Base-by-base conservation (phyloP, 2,888 invertebrate genomes). In the Anoplius nigerrimus region DNA sequence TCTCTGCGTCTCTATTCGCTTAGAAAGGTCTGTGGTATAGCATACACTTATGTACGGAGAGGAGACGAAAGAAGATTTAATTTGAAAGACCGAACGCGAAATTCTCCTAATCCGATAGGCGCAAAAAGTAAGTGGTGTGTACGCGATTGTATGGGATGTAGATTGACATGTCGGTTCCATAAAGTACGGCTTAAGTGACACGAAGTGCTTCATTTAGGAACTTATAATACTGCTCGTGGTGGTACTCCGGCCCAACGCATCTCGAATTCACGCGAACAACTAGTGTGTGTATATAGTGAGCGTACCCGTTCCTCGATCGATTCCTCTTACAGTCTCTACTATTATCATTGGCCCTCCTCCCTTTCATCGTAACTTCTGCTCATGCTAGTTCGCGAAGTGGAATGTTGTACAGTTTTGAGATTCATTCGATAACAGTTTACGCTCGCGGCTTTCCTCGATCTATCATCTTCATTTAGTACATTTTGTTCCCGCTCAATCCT, bases 161-260 rank as follows among this genome's bases (percentile, higher is more conserved):
- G 34, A 34, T 11, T 34, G 11, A 13, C 34, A 34, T 34, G 34
- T 34, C 34, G 34, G 34, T 34, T 34, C 11, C 34, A 13, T 34
- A 34, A 11, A 34, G 11, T 34, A 34, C 34, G 34, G 11, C 34
- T 34, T 34, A 34, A 34, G 34, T 34, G 34, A 34, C 34, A 13
- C 11, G 11, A 34, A 34, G 34, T 34, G 34, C 34, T 34, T 34
- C 34, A 34, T 73, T 79, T 86, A 87, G 86, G 86, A 87, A 86
- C 86, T 87, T 84, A 83, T 87, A 87, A 88, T 87, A 88, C 86
- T 87, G 87, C 82, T 87, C 76, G 82, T 83, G 81, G 80, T 79
- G 34, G 72, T 75, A 73, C 76, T 51, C 70, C 72, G 71, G 75
- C 69, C 74, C 69, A 77, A 76, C 67, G 55, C 62, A 60, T 60